These are phyloP conservation scores for Smithornis capensis DNA, from an alignment of 2,113 vertebrate species.

Conservation along the genomic window DNA sequence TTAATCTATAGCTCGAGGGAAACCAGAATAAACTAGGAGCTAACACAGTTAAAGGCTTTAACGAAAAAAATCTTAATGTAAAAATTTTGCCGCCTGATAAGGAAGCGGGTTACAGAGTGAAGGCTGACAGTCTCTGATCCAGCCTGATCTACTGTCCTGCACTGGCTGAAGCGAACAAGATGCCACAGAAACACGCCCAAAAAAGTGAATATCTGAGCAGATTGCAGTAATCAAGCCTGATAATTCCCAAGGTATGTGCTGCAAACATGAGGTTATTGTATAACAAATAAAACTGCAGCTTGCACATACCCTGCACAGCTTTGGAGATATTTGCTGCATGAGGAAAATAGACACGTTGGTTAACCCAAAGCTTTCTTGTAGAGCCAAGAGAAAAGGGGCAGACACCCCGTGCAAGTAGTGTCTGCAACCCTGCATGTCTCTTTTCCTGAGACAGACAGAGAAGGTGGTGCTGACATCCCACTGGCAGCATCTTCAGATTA, in stretches of 20 bases:
- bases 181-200: not conserved
- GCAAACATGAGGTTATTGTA: not conserved
- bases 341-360: not conserved
- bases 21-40: conserved; percentile 20
- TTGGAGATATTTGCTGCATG: not conserved
- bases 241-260: not conserved
- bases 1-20: conserved; percentile 23
- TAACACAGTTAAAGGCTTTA: conserved; percentile 21
- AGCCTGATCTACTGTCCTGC: conserved; percentile 14
- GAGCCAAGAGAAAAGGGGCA: not conserved
- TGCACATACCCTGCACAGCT: not conserved
- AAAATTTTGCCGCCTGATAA: conserved; percentile 42
- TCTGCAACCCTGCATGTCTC: not conserved
- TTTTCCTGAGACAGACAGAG: not conserved
- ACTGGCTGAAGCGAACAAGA: not conserved
- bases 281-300: not conserved
- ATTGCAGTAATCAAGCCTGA: not conserved
- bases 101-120: not conserved
- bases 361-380: not conserved
- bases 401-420: not conserved
- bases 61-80: conserved; percentile 35
- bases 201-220: not conserved
- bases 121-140: conserved; percentile 30
- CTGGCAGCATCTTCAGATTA: not conserved
- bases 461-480: not conserved